phyloP scores from a whole-genome alignment of 2,797 vertebrate species.

The Enteromius anoplus region DNA sequence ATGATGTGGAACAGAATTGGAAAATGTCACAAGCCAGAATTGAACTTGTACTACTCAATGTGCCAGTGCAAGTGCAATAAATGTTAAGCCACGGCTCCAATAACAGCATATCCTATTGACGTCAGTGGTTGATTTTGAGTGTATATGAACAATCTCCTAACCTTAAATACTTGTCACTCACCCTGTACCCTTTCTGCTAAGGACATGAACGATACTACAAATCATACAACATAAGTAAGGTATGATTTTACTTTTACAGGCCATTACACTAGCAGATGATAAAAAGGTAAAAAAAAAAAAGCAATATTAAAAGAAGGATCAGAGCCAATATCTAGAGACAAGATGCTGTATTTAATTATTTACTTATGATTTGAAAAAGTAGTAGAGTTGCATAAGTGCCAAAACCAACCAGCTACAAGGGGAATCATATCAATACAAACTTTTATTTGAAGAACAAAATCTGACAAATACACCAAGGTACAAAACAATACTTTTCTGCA shows the following conservation, averaged over 20 bases:
- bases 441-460: no score
- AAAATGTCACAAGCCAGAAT: neutral
- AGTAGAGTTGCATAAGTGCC: no score
- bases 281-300: no score
- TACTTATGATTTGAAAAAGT: no score
- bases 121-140: neutral
- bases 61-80: neutral
- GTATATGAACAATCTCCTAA: neutral
- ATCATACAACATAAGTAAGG: neutral
- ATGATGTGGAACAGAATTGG: neutral
- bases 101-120: neutral
- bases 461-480: no score
- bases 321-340: neutral
- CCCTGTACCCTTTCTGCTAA: neutral
- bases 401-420: no score
- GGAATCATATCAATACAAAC: no score
- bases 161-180: neutral
- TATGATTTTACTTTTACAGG: neutral
- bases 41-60: neutral
- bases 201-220: neutral
- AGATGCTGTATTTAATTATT: no score
- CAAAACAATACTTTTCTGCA: no score
- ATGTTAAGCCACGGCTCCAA: neutral
- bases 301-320: no score
- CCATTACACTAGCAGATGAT: neutral